Evolutionary conservation across 1,140 invertebrate genomes (phyloP), one percentile per base, ranked within the genome.

Genomic region (Drosophila saltans): DNA sequence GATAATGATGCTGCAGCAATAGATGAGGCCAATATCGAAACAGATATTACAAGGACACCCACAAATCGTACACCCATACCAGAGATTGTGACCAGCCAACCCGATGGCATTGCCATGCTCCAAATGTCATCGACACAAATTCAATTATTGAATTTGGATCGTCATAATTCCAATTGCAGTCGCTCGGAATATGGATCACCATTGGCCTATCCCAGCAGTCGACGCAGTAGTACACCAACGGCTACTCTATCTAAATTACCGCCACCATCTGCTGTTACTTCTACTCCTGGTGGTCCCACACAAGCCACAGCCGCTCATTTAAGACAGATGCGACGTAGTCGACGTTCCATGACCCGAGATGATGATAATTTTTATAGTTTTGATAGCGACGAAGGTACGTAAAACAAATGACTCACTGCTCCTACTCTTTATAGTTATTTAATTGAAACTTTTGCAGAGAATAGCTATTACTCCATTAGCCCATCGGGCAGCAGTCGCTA

Each of bases 291-390:
- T 24, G 21, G 9, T 26, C 8, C 58, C 5, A 11, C 52, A 26
- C 62, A 66, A 30, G 36, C 73, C 62, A n/a, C 56, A 58, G 30
- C 16, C 60, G 28, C n/a, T 66, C 81, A 59, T 21, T 72, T 52
- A 52, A 52, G 45, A 52, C 45, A 52, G 24, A 26, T 80, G 45
- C 41, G 61, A 60, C 67, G 66, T 33, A 80, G 64, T 66, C 85
- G 90, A 45, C 81, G 90, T 41, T 91, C 88, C 40, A 83, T 91
- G 81, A 76, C 80, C 58, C 75, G 88, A 45, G 91, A 92, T 28
- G 88, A 91, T 78, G 91, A 92, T 16, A 86, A 91, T 11, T 91
- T 92, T 24, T 91, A 91, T 69, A 91, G 84, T 58, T 92, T 92
- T 64, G 91, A 92, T 62, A 92, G 90, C 71, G 90, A 92, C 78